Evolutionary conservation across 2,888 invertebrate species (phyloP).

Genomic region (Hemicrepidius hirtus): DNA sequence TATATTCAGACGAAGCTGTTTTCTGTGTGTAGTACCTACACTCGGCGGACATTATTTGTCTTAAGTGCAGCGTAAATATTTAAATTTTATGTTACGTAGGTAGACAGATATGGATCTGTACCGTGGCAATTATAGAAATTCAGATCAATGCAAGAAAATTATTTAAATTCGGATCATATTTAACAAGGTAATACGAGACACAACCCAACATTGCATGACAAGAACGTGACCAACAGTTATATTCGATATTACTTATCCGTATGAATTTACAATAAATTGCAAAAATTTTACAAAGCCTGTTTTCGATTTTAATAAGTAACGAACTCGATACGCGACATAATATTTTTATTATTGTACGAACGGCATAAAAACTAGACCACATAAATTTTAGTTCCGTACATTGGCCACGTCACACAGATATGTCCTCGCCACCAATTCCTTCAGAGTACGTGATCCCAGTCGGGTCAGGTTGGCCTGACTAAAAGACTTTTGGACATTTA

Average conservation of each 20-base stretch:
- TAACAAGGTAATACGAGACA: constrained; percentile 5
- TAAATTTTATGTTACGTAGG: constrained; percentile 3
- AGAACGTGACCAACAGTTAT: background rate
- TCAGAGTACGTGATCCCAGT: constrained; percentile 66
- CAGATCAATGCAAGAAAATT: background rate
- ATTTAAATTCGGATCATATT: background rate
- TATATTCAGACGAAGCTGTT: too few species aligned
- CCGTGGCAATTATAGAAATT: background rate
- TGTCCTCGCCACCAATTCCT: constrained; percentile 66
- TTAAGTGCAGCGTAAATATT: constrained; percentile 8
- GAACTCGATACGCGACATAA: constrained; percentile 41
- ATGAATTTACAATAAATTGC: constrained; percentile 21
- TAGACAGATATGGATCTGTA: constrained; percentile 6
- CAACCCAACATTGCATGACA: background rate
- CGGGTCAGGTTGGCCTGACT: constrained; percentile 61
- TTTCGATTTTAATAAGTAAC: constrained; percentile 39
- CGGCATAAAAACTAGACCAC: constrained; percentile 64
- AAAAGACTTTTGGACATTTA: constrained; percentile 68
- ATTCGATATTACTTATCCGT: background rate
- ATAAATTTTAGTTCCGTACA: constrained; percentile 67
- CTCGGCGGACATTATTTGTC: background rate
- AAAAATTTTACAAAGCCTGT: constrained; percentile 15
- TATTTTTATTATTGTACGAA: constrained; percentile 58
- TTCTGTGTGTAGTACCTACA: too few species aligned
- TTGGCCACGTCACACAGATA: constrained; percentile 68